Percentiles rank a stretch among this genome's conserved stretches.
Conservation (phyloP, 1,140 invertebrate genomes). For the Nilaparvata lugens region DNA sequence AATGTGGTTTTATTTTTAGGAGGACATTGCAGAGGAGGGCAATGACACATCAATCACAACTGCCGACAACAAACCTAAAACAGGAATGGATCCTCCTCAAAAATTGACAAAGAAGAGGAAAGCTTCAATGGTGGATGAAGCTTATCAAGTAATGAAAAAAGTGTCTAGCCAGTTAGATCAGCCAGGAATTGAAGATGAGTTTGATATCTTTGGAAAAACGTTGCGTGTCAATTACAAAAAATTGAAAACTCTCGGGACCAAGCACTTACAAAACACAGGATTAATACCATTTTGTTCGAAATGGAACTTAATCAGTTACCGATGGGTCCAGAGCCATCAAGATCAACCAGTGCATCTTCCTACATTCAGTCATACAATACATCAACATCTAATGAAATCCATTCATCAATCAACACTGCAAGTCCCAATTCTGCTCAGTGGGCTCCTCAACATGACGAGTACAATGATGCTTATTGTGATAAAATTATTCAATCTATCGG, state of each 20-base stretch:
- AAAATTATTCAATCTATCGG: constrained; percentile 1
- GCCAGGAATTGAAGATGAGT: constrained; percentile 1
- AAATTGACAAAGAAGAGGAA: constrained; percentile 4
- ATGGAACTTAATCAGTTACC: too few relatives aligned
- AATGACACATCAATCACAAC: constrained; percentile 10
- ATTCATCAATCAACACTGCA: not conserved
- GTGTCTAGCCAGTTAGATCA: not conserved
- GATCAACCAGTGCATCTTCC: constrained; percentile 13
- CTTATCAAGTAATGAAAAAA: constrained; percentile 10
- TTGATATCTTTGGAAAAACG: constrained; percentile 1
- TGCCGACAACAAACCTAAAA: constrained; percentile 1
- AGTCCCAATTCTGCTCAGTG: constrained; percentile 3
- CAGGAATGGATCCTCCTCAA: constrained; percentile 3
- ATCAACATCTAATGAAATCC: constrained; percentile 4
- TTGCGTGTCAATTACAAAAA: constrained; percentile 11
- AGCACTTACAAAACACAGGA: constrained; percentile 10
- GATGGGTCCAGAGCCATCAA: too few relatives aligned
- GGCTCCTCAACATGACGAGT: not conserved
- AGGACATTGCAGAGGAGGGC: constrained; percentile 2
- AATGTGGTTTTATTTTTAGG: constrained; percentile 5
- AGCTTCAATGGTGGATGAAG: not conserved
- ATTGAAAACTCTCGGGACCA: constrained; percentile 10
- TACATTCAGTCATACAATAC: constrained; percentile 14
- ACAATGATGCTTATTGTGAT: constrained; percentile 11
- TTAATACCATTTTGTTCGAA: constrained; percentile 7